Percentiles rank a stretch among this genome's conserved stretches.
Conservation (phyloP, 2,797 vertebrate species). For the Arnoldichthys spilopterus region DNA sequence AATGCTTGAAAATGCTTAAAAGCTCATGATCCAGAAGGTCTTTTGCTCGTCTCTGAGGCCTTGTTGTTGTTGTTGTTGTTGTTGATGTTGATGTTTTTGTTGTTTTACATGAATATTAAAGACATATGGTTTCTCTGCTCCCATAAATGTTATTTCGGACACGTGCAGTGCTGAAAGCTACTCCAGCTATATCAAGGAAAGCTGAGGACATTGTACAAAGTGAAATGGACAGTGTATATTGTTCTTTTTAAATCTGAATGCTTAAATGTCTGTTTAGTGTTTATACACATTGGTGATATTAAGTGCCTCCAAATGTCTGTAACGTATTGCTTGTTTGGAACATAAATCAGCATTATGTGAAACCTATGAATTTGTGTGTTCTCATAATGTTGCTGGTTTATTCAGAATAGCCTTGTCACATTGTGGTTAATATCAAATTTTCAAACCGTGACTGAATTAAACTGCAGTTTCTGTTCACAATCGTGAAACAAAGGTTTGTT, state of each 20-base stretch:
- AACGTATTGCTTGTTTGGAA: slow-evolving; percentile 56
- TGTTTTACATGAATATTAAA: slow-evolving; percentile 57
- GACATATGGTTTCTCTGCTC: slow-evolving; percentile 64
- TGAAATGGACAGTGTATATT: slow-evolving; percentile 65
- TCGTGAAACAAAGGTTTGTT: slow-evolving; percentile 28
- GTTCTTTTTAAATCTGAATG: slow-evolving; percentile 62
- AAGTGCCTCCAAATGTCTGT: slow-evolving; percentile 70
- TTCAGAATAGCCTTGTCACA: slow-evolving; percentile 45
- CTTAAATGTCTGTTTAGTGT: slow-evolving; percentile 61
- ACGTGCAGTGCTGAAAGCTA: slow-evolving; percentile 65
- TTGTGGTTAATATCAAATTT: slow-evolving; percentile 72
- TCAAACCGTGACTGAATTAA: slow-evolving; percentile 79
- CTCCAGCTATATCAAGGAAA: slow-evolving; percentile 57
- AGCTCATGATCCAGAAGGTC: no score
- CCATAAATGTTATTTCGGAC: slow-evolving; percentile 60
- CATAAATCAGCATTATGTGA: slow-evolving; percentile 60
- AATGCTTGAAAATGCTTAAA: slow-evolving; percentile 12
- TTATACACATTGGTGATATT: slow-evolving; percentile 59
- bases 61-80: neutral
- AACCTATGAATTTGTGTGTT: slow-evolving; percentile 62
- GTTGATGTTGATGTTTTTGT: no score
- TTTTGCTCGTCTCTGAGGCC: neutral
- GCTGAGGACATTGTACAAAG: slow-evolving; percentile 66
- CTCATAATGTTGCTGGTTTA: slow-evolving; percentile 62
- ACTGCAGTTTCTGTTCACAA: slow-evolving; percentile 52